Percentiles rank a stretch among this genome's conserved stretches.
phyloP scores from a whole-genome alignment of 1,140 invertebrate species.

The Cydia strobilella region DNA sequence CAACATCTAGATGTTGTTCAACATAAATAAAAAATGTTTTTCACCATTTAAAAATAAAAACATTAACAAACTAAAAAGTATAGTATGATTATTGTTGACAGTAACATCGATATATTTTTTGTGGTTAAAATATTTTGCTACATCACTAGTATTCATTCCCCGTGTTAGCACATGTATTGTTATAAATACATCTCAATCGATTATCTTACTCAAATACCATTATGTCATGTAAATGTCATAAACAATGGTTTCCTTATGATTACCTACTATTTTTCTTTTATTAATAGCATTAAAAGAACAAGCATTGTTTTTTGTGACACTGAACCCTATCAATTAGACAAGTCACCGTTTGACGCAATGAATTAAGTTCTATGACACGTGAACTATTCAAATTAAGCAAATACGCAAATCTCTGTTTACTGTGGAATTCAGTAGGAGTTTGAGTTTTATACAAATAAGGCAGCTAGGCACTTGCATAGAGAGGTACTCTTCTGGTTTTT shows the following conservation, averaged over 20 bases:
- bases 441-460: background rate
- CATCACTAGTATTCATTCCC: no score
- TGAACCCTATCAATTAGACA: background rate
- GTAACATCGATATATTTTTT: no score
- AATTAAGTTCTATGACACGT: background rate
- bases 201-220: no score
- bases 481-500: background rate
- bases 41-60: no score
- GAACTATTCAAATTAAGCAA: constrained; percentile 2
- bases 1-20: no score
- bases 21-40: no score
- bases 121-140: no score
- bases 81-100: no score
- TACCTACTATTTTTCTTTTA: background rate
- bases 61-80: no score
- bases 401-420: constrained; percentile 8
- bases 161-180: no score
- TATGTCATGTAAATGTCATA: no score
- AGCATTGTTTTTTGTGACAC: constrained; percentile 1
- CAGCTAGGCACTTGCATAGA: background rate
- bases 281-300: background rate
- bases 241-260: background rate
- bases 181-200: no score
- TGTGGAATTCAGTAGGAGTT: background rate
- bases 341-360: constrained; percentile 12